These are phyloP conservation scores for Strix aluco DNA, from an alignment of 2,113 vertebrate genomes.

Conservation along the genomic window DNA sequence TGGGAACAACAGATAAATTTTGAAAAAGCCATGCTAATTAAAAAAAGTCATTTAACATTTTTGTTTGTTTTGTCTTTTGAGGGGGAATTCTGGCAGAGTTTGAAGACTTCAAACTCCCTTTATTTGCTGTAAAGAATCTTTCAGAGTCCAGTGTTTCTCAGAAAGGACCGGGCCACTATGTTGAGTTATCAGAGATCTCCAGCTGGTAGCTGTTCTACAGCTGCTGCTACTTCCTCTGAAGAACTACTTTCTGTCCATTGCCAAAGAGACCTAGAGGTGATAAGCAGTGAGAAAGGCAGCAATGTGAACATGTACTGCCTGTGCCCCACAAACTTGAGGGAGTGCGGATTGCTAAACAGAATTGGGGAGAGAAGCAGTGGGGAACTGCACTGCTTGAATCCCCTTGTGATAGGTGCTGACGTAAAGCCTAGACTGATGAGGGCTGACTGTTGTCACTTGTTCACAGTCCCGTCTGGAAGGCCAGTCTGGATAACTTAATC, in stretches of 20 bases:
- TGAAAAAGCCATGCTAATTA: not conserved
- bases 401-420: no score
- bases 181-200: not conserved
- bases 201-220: not conserved
- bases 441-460: not conserved
- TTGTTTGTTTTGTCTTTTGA: not conserved
- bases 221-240: not conserved
- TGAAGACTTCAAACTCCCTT: not conserved
- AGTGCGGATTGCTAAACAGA: not conserved
- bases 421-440: fast-evolving
- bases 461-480: not conserved
- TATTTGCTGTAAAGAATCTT: not conserved
- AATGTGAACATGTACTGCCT: no score
- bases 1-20: not conserved
- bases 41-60: not conserved
- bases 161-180: not conserved
- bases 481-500: not conserved
- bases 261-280: not conserved
- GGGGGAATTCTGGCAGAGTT: not conserved
- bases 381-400: not conserved
- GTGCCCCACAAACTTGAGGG: fast-evolving
- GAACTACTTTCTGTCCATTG: not conserved
- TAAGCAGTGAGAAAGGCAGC: fast-evolving
- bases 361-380: not conserved
- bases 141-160: not conserved